Conservation (phyloP, 2,113 vertebrate species). For the Anas platyrhynchos region DNA sequence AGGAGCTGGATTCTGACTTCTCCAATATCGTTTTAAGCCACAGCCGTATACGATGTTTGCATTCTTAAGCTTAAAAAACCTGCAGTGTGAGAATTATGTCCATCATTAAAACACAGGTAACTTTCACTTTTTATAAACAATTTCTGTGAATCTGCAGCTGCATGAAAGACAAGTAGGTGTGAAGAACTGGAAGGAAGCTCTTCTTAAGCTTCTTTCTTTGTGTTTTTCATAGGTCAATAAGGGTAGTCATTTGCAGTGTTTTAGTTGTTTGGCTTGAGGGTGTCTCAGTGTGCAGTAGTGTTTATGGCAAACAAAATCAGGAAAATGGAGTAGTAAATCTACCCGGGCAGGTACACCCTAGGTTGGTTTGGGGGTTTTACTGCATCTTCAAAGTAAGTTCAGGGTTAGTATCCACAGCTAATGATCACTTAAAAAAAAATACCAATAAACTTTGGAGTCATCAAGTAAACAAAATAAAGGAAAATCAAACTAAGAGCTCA, state of each 20-base stretch:
- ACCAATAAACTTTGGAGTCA: background rate
- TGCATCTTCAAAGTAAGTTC: background rate
- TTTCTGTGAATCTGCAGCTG: background rate
- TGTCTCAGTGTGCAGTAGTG: background rate
- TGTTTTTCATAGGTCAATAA: background rate
- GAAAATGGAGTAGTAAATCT: background rate
- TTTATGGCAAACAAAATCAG: background rate
- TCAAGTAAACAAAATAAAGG: background rate
- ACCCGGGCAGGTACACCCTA: rapidly evolving
- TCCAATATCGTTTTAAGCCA: background rate
- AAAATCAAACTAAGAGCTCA: background rate
- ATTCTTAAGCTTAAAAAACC: background rate
- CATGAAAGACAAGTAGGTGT: background rate
- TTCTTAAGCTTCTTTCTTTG: background rate
- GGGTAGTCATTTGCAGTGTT: background rate
- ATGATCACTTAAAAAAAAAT: background rate
- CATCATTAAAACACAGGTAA: background rate
- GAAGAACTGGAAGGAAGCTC: background rate
- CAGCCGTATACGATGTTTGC: background rate
- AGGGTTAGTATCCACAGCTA: background rate
- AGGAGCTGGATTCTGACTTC: background rate
- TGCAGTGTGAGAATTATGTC: background rate
- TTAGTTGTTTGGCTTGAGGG: background rate
- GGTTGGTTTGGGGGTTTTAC: background rate
- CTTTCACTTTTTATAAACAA: background rate